These are phyloP conservation scores for Spizaetus ornatus DNA, from an alignment of 2,113 vertebrate species.

Conservation along the genomic window DNA sequence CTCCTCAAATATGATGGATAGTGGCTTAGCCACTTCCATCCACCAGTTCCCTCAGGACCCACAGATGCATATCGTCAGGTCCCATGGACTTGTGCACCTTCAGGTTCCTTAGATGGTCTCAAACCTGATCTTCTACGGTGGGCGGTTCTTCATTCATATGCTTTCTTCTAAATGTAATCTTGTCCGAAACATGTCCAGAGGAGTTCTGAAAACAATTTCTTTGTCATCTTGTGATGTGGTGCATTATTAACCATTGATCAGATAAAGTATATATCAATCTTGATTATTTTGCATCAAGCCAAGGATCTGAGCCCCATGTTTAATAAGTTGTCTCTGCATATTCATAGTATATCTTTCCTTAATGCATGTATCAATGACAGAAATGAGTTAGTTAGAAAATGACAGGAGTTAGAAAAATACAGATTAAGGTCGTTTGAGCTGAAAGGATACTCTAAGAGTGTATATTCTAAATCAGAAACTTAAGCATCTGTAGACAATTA, in stretches of 20 bases:
- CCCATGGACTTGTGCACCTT: too few relatives aligned
- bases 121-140: too few relatives aligned
- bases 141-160: too few relatives aligned
- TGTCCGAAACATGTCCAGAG: background rate
- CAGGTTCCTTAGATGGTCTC: too few relatives aligned
- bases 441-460: background rate
- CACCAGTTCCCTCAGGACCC: too few relatives aligned
- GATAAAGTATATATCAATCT: background rate
- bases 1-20: too few relatives aligned
- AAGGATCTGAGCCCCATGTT: background rate
- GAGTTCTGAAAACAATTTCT: background rate
- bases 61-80: too few relatives aligned
- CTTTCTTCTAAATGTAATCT: background rate
- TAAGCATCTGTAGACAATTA: background rate
- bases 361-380: background rate
- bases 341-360: background rate
- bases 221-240: background rate
- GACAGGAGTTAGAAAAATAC: background rate
- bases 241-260: background rate
- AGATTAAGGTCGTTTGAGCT: background rate
- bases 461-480: background rate
- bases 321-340: background rate
- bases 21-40: too few relatives aligned
- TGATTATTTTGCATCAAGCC: background rate
- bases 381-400: background rate